These are phyloP conservation scores for Pilophorus perplexus DNA, from an alignment of 2,888 invertebrate species.

Conservation along the genomic window DNA sequence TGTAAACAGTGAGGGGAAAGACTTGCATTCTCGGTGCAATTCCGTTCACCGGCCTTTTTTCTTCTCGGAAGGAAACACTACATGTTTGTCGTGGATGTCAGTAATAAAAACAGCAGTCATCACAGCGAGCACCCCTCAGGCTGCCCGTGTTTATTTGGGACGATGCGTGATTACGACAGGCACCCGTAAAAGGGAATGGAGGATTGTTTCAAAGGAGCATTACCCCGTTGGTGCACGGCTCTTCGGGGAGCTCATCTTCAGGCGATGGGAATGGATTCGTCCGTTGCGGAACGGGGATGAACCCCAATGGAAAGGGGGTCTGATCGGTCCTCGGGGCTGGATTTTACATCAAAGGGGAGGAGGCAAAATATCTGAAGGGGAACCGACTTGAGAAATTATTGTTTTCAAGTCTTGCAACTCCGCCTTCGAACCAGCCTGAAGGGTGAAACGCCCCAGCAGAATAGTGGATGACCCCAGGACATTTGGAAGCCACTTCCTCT, in stretches of 20 bases:
- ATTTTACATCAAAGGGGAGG: constrained; percentile 35
- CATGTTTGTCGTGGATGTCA: no score
- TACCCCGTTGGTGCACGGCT: constrained; percentile 23
- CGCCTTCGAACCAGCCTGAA: background rate
- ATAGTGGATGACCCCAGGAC: no score
- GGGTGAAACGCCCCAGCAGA: no score
- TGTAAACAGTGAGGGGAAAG: constrained; percentile 28
- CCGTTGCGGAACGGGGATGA: background rate
- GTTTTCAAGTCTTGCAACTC: background rate
- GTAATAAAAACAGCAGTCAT: constrained; percentile 37
- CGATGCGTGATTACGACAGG: constrained; percentile 32
- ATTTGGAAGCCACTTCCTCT: background rate
- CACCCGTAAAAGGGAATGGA: background rate
- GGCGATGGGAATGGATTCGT: no score
- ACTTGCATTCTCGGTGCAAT: constrained; percentile 34
- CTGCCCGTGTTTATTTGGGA: constrained; percentile 27
- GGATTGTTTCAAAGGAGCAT: constrained; percentile 25
- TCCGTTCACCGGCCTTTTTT: constrained; percentile 19
- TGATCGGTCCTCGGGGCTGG: constrained; percentile 18
- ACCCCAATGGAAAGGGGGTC: background rate
- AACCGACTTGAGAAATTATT: constrained; percentile 26
- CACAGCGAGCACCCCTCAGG: constrained; percentile 22
- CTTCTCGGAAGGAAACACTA: no score
- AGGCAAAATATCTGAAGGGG: constrained; percentile 15
- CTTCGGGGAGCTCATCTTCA: constrained; percentile 27